A percentile compares a stretch with the other conserved stretches of the same genome.
Evolutionary conservation across 2,797 vertebrate genomes (phyloP).

Genomic region (Diplodus puntazzo): DNA sequence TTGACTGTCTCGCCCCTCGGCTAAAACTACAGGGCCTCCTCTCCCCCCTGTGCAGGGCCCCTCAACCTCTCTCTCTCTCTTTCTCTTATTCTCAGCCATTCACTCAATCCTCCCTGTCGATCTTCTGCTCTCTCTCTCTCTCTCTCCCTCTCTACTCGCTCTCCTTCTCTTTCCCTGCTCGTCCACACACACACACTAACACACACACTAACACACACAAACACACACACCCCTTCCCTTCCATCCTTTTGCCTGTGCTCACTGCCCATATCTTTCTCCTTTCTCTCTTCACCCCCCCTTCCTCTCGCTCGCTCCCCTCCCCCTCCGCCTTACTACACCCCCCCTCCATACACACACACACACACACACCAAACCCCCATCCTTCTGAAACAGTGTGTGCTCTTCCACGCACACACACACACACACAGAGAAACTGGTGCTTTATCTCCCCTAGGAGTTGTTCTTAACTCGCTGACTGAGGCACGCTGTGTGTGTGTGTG

Average conservation of each 20-base stretch:
- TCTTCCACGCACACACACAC: constrained; percentile 47
- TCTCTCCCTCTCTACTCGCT: constrained; percentile 37
- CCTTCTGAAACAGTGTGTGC: constrained; percentile 70
- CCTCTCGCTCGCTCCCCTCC: constrained; percentile 41
- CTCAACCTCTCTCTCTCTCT: constrained; percentile 66
- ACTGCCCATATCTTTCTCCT: constrained; percentile 75
- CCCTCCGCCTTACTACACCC: constrained; percentile 37
- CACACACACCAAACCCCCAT: constrained; percentile 59
- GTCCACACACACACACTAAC: constrained; percentile 19
- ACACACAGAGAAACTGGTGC: constrained; percentile 65
- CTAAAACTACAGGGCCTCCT: constrained; percentile 80
- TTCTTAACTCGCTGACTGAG: constrained; percentile 85
- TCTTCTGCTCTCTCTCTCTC: constrained; percentile 57
- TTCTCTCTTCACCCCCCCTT: constrained; percentile 55
- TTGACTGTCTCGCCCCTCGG: constrained; percentile 82
- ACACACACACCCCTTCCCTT: constrained; percentile 34
- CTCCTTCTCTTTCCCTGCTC: constrained; percentile 55
- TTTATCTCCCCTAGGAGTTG: constrained; percentile 82
- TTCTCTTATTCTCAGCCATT: constrained; percentile 70
- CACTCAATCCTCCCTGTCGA: constrained; percentile 69
- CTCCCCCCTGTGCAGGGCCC: constrained; percentile 75
- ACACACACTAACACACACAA: constrained; percentile 14
- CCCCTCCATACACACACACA: not conserved
- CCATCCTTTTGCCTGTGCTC: constrained; percentile 74
- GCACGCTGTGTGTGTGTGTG: constrained; percentile 63